Conservation (phyloP, 2,888 invertebrate genomes). For the Aproaerema taeniolella region DNA sequence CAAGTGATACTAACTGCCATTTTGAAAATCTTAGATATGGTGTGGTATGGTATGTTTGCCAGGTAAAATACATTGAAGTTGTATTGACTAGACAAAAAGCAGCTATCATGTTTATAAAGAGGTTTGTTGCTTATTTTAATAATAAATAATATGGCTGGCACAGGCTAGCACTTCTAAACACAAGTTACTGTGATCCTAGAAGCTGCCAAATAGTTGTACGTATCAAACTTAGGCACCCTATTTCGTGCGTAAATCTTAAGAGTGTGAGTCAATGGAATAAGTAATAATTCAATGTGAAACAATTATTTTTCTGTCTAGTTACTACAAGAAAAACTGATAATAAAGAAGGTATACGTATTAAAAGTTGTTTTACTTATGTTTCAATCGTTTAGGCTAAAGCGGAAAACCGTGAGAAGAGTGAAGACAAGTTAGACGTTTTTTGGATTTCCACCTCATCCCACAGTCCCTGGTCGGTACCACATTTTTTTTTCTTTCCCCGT, state of each 20-base stretch:
- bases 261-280: slow-evolving; percentile 12
- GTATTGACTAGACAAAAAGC: no score
- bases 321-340: slow-evolving; percentile 10
- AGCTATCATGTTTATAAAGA: no score
- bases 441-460: no score
- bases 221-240: slow-evolving; percentile 6
- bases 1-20: slow-evolving; percentile 67
- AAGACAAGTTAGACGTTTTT: no score
- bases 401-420: no score
- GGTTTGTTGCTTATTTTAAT: no score
- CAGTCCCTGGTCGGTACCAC: no score
- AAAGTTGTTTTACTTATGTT: neutral
- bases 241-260: slow-evolving; percentile 5
- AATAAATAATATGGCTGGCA: neutral
- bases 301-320: slow-evolving; percentile 17
- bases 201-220: slow-evolving; percentile 35
- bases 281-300: slow-evolving; percentile 6
- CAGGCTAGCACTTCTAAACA: slow-evolving; percentile 1
- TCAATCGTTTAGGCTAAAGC: no score
- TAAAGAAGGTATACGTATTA: slow-evolving; percentile 9
- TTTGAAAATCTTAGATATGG: slow-evolving; percentile 31
- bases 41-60: neutral
- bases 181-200: slow-evolving; percentile 23
- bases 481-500: no score
- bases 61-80: no score